Conservation (phyloP, 2,888 invertebrate species). For the Adelphocoris suturalis region DNA sequence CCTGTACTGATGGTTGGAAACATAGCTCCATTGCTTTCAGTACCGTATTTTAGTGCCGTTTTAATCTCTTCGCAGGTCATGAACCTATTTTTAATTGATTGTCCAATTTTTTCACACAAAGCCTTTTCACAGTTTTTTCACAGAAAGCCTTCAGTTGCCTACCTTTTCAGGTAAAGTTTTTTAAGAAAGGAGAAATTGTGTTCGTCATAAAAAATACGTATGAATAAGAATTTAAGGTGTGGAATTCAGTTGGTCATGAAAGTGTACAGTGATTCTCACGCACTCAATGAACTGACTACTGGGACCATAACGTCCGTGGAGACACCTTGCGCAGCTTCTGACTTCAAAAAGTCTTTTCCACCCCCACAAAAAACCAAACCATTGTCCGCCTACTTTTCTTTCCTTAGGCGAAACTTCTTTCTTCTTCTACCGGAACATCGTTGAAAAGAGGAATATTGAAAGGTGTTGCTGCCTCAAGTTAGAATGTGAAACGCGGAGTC, state of each 20-base stretch:
- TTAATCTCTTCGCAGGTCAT: no score
- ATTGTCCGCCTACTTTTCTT: not conserved
- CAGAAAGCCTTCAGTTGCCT: no score
- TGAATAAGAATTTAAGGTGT: not conserved
- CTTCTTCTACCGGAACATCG: not conserved
- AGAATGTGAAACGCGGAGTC: not conserved
- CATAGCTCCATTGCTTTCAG: no score
- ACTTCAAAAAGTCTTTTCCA: not conserved
- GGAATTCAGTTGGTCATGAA: not conserved
- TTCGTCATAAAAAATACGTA: no score
- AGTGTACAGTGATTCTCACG: constrained; percentile 10
- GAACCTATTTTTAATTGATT: no score
- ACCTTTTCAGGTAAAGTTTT: no score
- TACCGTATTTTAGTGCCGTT: no score
- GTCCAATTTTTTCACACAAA: no score
- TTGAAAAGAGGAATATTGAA: constrained; percentile 5
- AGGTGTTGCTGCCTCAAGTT: not conserved
- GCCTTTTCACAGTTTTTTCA: no score
- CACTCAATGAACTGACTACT: not conserved
- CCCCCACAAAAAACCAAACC: not conserved
- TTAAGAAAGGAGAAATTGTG: no score
- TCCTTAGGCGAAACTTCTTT: constrained; percentile 4
- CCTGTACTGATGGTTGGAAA: no score
- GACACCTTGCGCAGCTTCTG: not conserved
- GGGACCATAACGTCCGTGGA: not conserved